Evolutionary conservation across 2,888 invertebrate species (phyloP).

Genomic region (Carcina quercana): DNA sequence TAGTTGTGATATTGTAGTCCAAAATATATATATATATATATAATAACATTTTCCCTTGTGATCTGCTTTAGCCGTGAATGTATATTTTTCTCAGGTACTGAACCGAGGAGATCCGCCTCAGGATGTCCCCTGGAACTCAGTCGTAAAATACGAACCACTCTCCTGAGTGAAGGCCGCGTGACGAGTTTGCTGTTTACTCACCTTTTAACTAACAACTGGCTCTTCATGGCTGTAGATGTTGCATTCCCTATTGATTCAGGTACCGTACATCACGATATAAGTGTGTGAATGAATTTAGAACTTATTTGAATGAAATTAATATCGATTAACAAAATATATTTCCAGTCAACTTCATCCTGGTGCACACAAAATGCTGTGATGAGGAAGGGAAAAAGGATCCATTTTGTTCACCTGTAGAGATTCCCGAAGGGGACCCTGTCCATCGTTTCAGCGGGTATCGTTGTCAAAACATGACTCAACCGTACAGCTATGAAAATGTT

Average conservation of each 20-base stretch:
- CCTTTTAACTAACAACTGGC: slow-evolving; percentile 22
- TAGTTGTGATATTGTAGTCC: no score
- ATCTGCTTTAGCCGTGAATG: no score
- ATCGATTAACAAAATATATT: no score
- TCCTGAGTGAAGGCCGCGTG: slow-evolving; percentile 28
- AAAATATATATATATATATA: no score
- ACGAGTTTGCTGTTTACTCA: slow-evolving; percentile 26
- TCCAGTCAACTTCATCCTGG: slow-evolving; percentile 23
- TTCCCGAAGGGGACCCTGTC: slow-evolving; percentile 26
- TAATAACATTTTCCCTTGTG: no score
- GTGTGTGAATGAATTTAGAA: no score
- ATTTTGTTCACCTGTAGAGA: slow-evolving; percentile 21
- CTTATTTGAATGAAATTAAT: no score
- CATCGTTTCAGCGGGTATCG: slow-evolving; percentile 25
- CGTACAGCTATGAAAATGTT: no score
- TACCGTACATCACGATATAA: no score
- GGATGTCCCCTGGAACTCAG: slow-evolving; percentile 22
- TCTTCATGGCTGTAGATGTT: slow-evolving; percentile 27
- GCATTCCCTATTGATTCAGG: slow-evolving; percentile 36
- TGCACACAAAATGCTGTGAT: slow-evolving; percentile 25
- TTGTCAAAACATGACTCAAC: slow-evolving; percentile 30
- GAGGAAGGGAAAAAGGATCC: slow-evolving; percentile 20
- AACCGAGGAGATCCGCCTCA: slow-evolving; percentile 22
- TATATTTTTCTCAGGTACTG: no score
- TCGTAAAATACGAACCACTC: slow-evolving; percentile 22